Base-by-base conservation (phyloP, 2,888 invertebrate species). In the Ptychoptera contaminata region DNA sequence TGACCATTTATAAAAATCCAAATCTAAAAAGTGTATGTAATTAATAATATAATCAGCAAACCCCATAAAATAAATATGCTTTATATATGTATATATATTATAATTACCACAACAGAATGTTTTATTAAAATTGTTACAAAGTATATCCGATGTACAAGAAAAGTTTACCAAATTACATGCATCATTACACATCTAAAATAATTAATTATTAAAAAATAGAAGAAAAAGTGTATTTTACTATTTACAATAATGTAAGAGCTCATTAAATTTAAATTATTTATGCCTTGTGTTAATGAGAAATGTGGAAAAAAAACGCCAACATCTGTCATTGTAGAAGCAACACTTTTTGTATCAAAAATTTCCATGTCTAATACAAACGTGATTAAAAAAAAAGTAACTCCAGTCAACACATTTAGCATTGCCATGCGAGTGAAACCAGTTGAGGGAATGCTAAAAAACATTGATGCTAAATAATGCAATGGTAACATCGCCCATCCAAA, bases 401-500 rank as follows among this genome's bases (percentile, higher is more conserved):
- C 87, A 47, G 79, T 70, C 45, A 87, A 68, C 10, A 82, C 71
- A 54, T 82, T 83, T 31, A 82, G 62, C 54, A 86, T 74, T 34
- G 78, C 77, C 54, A 82, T 68, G 51, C 78, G 70, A 0, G 82
- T 79, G 59, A 80, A 85, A 8, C 86, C 87, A 1, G 79, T 71
- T 0, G 87, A 76, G 1, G 87, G 81, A 6, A 79, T 74, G 6
- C 68, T 67, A 58, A 86, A 86, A n/a, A 74, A 48, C 54, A 76
- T 74, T 1, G 85, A 79, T 36, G 73, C 59, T 8, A 84, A 53
- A 58, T 86, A 88, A 51, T 74, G 76, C 36, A 83, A 64, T 0
- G 87, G 87, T 48, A 88, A 59, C 59, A 77, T 77, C 0, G 79
- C 70, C 58, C 75, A 78, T 0, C 78, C 82, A 59, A 83, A 87